phyloP scores from a whole-genome alignment of 2,888 invertebrate genomes.

The Xestia ashworthii region DNA sequence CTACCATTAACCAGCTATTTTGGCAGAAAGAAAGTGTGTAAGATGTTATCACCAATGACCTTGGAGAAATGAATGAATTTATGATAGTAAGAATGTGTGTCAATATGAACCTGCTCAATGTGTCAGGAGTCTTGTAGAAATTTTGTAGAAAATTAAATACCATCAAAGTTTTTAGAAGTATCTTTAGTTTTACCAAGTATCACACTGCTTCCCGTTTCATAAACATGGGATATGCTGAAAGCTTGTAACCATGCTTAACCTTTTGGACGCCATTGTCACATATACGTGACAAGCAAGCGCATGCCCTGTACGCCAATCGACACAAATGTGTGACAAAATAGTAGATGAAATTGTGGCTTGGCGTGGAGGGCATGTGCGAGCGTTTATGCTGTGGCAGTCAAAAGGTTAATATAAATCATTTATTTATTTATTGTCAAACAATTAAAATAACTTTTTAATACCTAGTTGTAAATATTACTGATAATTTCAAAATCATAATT shows the following conservation, averaged over 20 bases:
- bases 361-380: too few species aligned
- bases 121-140: background rate
- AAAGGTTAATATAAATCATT: slow-evolving; percentile 1
- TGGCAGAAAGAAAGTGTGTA: background rate
- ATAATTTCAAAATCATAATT: background rate
- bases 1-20: background rate
- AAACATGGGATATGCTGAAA: slow-evolving; percentile 1
- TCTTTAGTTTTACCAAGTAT: background rate
- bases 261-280: too few species aligned
- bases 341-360: too few species aligned
- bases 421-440: background rate
- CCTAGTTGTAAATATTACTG: background rate
- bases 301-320: too few species aligned
- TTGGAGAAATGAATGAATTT: slow-evolving; percentile 32
- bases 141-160: background rate
- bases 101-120: slow-evolving; percentile 12
- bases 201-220: background rate
- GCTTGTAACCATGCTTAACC: background rate
- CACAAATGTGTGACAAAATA: too few species aligned
- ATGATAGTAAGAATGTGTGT: slow-evolving; percentile 22
- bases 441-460: background rate
- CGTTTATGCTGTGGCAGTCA: too few species aligned
- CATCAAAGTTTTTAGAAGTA: background rate
- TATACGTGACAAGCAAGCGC: too few species aligned
- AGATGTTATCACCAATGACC: slow-evolving; percentile 39